Evolutionary conservation across 1,140 invertebrate genomes (phyloP).

Genomic region (Aphis craccivora): DNA sequence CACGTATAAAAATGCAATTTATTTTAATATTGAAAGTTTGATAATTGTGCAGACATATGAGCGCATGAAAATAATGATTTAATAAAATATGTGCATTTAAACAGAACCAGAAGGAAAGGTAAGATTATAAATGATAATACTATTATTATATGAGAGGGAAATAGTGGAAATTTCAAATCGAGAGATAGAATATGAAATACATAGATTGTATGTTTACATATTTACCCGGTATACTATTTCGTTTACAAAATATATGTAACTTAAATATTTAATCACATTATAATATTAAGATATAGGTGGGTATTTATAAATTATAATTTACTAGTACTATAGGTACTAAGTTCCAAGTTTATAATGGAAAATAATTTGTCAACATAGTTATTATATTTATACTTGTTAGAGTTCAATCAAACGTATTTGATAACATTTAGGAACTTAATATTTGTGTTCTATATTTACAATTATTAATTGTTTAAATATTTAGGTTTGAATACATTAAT

Average conservation of each 20-base stretch:
- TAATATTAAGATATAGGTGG: neutral
- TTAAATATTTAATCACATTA: neutral
- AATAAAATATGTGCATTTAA: neutral
- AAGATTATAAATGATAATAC: neutral
- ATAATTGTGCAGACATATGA: neutral
- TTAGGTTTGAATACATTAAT: no score
- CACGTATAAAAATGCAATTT: neutral
- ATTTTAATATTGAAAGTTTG: neutral
- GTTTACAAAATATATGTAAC: neutral
- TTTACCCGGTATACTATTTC: neutral
- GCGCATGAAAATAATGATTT: neutral
- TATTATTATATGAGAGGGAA: neutral
- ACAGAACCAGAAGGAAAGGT: neutral
- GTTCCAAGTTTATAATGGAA: neutral
- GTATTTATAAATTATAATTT: neutral
- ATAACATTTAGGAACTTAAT: no score
- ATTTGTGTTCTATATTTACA: no score
- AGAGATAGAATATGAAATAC: neutral
- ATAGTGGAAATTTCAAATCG: neutral
- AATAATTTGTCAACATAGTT: neutral
- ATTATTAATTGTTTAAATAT: no score
- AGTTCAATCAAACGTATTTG: no score
- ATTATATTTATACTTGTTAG: no score
- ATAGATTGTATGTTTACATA: no score
- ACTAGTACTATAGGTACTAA: neutral